Evolutionary conservation across 2,113 vertebrate genomes (phyloP), one percentile per base, ranked within the genome.

Genomic region (Cromileptes altivelis): DNA sequence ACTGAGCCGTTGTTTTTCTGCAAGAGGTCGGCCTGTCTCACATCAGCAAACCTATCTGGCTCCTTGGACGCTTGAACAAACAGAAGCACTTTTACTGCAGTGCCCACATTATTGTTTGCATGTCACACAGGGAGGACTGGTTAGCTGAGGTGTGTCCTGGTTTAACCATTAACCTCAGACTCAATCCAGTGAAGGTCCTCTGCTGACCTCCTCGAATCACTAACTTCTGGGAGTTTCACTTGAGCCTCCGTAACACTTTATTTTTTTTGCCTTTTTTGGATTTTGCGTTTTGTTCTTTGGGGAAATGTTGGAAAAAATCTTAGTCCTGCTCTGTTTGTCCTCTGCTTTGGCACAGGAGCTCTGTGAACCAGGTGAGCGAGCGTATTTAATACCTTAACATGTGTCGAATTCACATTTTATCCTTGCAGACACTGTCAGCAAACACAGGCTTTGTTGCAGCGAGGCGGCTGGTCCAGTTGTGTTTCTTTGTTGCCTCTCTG

Each of bases 351-450:
- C 89, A 0, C 56, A 85, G 14, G 0, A 40, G 3, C 50, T 30
- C 68, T 97, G 96, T 85, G 64, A 19, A 27, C 91, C 94, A 88
- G 94, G 96, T 97, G 94, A 84, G 95, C 88, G 25, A 67, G 13
- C 52, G 6, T 0, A 11, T 3, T 4, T 30, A n/a, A 57, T 37
- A n/a, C 18, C 14, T 57, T 6, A 69, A 64, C 53, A 72, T 40
- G 19, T 27, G 27, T 17, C 57, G 8, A 21, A 33, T 21, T 27
- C 11, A 21, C 19, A 4, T 17, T 23, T 50, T 42, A 14, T 75
- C 40, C n/a, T 1, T 56, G 8, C 27, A 53, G 30, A 72, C n/a
- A 60, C 23, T 0, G 11, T 19, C 13, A 33, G n/a, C 4, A 52
- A 78, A 83, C 45, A n/a, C 52, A 11, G 15, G 4, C 18, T 3